Evolutionary conservation across 2,888 invertebrate species (phyloP), one percentile per base, ranked within the genome.

Genomic region (Lobophora halterata): DNA sequence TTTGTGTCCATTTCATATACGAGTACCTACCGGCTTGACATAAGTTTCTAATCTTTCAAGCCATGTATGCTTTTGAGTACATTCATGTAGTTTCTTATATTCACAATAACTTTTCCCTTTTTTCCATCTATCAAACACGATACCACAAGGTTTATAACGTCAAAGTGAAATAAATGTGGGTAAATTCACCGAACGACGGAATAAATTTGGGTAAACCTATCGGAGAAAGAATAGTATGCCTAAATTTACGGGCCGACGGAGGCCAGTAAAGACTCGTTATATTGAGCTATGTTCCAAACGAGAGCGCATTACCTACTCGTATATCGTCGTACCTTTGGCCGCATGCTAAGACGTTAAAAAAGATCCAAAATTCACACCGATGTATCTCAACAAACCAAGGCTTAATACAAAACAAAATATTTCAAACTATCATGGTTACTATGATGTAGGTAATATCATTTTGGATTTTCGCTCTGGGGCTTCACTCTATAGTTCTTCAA

Each of bases 211-310:
- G 65, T 69, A 72, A 79, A 71, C 72, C 78, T 78, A 77, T 76
- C 65, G 76, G 72, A 71, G 65, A 78, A 82, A 80, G 83, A 81
- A 85, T 82, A 79, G 83, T 77, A 75, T 60, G 71, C 61, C 71
- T 65, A 71, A 77, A 86, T 83, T 85, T 85, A 85, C 76, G 76
- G 76, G 70, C 67, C 70, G 55, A 56, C 57, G 66, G 79, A 75
- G 82, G 68, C 66, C 76, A 66, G 77, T 83, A 82, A 83, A 79
- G 70, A 66, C 80, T 85, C 79, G 81, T 85, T 86, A 83, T 64
- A 56, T 69, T 83, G 81, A 83, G 71, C 79, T 74, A 82, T 76
- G 76, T 71, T 71, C 72, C 74, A 67, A 75, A 67, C 62, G 73
- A 73, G 78, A 64, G 68, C 55, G 57, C 65, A 66, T 69, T 71